Evolutionary conservation across 2,797 vertebrate genomes (phyloP).

Genomic region (Momotus momota): DNA sequence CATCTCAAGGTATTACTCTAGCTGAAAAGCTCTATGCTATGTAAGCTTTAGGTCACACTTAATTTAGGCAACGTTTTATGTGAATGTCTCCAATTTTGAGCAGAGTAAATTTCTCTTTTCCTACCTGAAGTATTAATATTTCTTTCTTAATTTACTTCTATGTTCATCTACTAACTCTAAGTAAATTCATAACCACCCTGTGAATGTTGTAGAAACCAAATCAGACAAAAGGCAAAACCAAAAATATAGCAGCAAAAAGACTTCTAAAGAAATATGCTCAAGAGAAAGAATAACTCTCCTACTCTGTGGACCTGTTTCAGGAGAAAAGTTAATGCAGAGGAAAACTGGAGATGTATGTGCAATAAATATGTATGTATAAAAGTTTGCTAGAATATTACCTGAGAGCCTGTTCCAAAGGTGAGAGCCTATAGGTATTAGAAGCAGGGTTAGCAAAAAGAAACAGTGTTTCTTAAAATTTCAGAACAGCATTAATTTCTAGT

Average conservation of each 20-base stretch:
- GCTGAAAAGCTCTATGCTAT: neutral
- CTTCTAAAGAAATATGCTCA: neutral
- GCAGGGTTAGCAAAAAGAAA: neutral
- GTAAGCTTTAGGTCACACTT: neutral
- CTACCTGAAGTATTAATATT: neutral
- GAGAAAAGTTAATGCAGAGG: neutral
- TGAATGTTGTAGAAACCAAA: neutral
- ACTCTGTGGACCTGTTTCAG: neutral
- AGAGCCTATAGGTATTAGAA: neutral
- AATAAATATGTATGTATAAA: neutral
- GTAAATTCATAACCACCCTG: neutral
- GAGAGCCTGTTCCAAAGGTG: neutral
- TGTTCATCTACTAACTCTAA: neutral
- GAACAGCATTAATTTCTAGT: neutral
- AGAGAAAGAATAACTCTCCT: neutral
- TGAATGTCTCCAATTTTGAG: neutral
- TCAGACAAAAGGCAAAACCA: neutral
- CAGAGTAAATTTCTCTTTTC: neutral
- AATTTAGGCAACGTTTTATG: neutral
- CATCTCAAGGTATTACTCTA: neutral
- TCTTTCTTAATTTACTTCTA: neutral
- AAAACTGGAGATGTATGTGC: neutral
- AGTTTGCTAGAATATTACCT: neutral
- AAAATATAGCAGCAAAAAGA: neutral
- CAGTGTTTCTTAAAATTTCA: neutral